Base-by-base conservation (phyloP, 2,888 invertebrate genomes). In the Stenchaetothrips biformis region DNA sequence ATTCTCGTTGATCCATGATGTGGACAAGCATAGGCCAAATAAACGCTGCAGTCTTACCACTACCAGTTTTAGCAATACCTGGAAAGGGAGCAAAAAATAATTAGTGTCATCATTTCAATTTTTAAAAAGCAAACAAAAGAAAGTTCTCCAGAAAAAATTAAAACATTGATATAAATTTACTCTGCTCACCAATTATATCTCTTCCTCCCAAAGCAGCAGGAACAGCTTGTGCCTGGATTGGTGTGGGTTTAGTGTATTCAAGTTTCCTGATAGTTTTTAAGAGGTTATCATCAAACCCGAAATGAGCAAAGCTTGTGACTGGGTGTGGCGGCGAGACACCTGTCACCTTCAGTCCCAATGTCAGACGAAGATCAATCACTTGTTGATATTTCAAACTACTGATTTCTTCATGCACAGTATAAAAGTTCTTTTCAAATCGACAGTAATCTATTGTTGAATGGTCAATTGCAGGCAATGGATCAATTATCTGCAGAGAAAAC, bases 31-130 rank as follows among this genome's bases (percentile, higher is more conserved):
- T 90, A 0, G n/a, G 99, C 98, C 98, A 99, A 18, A 99, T 89
- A 87, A 98, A 99, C 2, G 99, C 99, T 0, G 97, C 98, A 0
- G 99, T 99, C 89, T 99, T 99, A 79, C 85, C 85, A 83, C 94
- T 95, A 81, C 99, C 99, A 0, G 99, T 99, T 87, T 99, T 98
- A 0, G 99, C 99, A 84, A 99, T 98, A 83, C 98, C 94, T 88
- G 80, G 18, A 80, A 47, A 82, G 79, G 3, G 27, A 13, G n/a
- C 11, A 78, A 77, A 53, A 79, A 62, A 27, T n/a, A n/a, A 16
- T 37, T 9, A 18, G 13, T 18, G 4, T 48, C 2, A 7, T 9
- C 8, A 2, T 0, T n/a, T 18, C 8, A 25, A 80, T 25, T 79
- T 49, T 53, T 47, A 9, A 80, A 16, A 62, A 67, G 27, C 53